Evolutionary conservation across 2,888 invertebrate species (phyloP).

Genomic region (Bombylius discolor): DNA sequence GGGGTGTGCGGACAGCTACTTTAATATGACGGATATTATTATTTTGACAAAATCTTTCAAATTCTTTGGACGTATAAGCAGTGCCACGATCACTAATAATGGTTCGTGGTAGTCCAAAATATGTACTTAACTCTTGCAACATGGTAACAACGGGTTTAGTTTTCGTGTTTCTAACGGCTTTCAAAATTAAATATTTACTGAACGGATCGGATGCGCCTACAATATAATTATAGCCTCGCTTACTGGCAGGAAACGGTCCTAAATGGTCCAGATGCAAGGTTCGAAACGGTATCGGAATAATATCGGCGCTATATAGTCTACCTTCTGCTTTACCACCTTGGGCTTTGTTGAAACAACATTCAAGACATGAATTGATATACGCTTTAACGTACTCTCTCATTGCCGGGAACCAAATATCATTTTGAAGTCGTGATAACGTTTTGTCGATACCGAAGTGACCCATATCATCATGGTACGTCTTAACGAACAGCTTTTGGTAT

Average conservation of each 20-base stretch:
- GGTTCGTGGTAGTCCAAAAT: constrained; percentile 11
- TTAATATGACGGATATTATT: constrained; percentile 12
- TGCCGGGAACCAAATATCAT: constrained; percentile 1
- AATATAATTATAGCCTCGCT: constrained; percentile 11
- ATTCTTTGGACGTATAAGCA: constrained; percentile 12
- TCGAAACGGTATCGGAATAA: too few relatives aligned
- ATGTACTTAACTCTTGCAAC: constrained; percentile 10
- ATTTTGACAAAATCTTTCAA: constrained; percentile 8
- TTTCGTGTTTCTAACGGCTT: constrained; percentile 14
- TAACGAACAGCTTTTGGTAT: too few relatives aligned
- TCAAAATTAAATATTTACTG: constrained; percentile 12
- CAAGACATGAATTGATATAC: too few relatives aligned
- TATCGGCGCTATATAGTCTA: too few relatives aligned
- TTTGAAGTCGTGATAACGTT: too few relatives aligned
- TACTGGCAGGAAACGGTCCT: constrained; percentile 13
- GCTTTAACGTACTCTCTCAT: too few relatives aligned
- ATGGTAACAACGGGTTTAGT: constrained; percentile 7
- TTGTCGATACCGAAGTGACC: too few relatives aligned
- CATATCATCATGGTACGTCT: too few relatives aligned
- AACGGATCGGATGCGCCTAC: constrained; percentile 12
- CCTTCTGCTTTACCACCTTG: too few relatives aligned
- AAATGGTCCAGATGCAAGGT: constrained; percentile 9
- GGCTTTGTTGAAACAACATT: too few relatives aligned
- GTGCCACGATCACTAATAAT: constrained; percentile 13
- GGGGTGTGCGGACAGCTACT: constrained; percentile 16